Conservation (phyloP, 2,888 invertebrate genomes). For the Scaptomyza polygonia region DNA sequence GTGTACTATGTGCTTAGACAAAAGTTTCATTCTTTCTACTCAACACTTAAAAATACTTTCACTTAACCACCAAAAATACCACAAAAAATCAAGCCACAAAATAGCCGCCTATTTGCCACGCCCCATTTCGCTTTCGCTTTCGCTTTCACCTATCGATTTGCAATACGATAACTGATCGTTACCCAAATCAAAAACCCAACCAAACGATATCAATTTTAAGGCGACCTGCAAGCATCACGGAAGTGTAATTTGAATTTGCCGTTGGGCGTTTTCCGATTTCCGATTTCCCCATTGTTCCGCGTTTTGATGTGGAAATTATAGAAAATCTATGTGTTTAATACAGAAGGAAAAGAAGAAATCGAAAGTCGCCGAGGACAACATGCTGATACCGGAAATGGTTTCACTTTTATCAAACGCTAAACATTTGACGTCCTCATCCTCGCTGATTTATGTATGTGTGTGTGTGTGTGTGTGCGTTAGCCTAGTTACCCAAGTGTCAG, state of each 20-base stretch:
- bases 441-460: conserved; percentile 62
- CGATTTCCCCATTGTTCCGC: conserved; percentile 51
- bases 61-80: conserved; percentile 20
- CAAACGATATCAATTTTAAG: conserved; percentile 21
- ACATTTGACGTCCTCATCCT: conserved; percentile 39
- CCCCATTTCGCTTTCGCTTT: conserved; percentile 33
- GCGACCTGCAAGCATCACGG: conserved; percentile 48
- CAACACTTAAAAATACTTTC: conserved; percentile 40
- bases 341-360: conserved; percentile 42
- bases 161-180: conserved; percentile 76
- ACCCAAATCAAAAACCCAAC: conserved; percentile 26
- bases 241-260: conserved; percentile 74
- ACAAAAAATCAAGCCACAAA: conserved; percentile 24
- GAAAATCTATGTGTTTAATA: conserved; percentile 50
- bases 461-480: conserved; percentile 31
- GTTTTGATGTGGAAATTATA: conserved; percentile 71
- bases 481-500: conserved; percentile 80
- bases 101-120: conserved; percentile 29
- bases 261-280: conserved; percentile 64
- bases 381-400: conserved; percentile 78
- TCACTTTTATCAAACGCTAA: conserved; percentile 67
- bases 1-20: not conserved
- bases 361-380: conserved; percentile 73
- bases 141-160: conserved; percentile 54
- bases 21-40: not conserved